Conservation (phyloP, 2,888 invertebrate species). For the Latheticus oryzae region DNA sequence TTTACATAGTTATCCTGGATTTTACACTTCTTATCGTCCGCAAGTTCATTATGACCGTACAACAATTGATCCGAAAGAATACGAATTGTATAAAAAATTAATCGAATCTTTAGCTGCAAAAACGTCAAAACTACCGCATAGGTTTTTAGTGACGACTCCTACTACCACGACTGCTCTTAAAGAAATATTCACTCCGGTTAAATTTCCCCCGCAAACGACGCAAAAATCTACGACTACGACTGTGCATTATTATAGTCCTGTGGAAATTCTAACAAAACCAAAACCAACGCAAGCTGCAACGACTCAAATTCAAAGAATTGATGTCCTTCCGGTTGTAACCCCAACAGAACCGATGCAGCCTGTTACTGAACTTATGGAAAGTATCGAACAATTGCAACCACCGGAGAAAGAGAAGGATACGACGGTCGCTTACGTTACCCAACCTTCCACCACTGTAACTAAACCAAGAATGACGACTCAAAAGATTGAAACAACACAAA, state of each 20-base stretch:
- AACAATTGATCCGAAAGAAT: constrained; percentile 52
- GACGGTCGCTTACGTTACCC: constrained; percentile 41
- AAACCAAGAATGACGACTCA: too few species aligned
- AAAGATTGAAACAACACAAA: too few species aligned
- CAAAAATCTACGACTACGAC: too few species aligned
- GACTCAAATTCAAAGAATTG: constrained; percentile 17
- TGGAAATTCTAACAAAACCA: too few species aligned
- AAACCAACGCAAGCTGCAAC: constrained; percentile 17
- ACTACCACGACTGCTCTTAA: background rate
- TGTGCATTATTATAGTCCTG: constrained; percentile 52
- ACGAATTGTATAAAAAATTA: constrained; percentile 56
- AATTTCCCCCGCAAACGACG: too few species aligned
- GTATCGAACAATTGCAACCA: constrained; percentile 61
- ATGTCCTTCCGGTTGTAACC: constrained; percentile 14
- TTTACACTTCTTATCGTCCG: constrained; percentile 44
- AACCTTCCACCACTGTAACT: too few species aligned
- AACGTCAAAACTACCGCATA: constrained; percentile 36
- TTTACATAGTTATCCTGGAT: constrained; percentile 54
- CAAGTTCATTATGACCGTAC: constrained; percentile 43
- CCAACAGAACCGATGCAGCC: constrained; percentile 42
- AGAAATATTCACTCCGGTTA: too few species aligned
- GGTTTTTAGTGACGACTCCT: constrained; percentile 30
- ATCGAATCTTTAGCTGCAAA: constrained; percentile 53
- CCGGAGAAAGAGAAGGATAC: constrained; percentile 55
- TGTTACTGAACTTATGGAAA: constrained; percentile 49